Evolutionary conservation across 1,140 invertebrate species (phyloP), one percentile per base, ranked within the genome.

Genomic region (Hypothenemus hampei): DNA sequence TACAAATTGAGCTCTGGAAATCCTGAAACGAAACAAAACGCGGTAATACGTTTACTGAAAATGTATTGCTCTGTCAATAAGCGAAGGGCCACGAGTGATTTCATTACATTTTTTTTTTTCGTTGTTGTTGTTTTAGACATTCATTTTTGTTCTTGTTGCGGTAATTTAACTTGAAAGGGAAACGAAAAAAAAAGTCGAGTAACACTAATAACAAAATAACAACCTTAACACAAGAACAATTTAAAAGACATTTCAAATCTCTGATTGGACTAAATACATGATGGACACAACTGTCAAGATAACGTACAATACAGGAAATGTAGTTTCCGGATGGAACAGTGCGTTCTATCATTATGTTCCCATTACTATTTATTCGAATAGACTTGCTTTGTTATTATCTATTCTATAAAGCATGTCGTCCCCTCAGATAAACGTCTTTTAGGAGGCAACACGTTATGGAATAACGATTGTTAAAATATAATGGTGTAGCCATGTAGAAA

Each of bases 231-330:
- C 41, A 54, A 20, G 19, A 29, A 45, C 51, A 54, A 54, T 54
- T 54, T 35, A 54, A 54, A 54, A 45, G 31, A 16, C 31, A 54
- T 54, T 50, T 50, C 40, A 35, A 54, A 54, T 13, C 51, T 4
- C 40, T 19, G 26, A 45, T 54, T 45, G 39, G 13, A 29, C 39
- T 35, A 35, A 43, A 54, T 54, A 29, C 22, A 23, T 54, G 33
- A 54, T 46, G 40, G 51, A 35, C 51, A 26, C 20, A 39, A 46
- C 41, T 54, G 51, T 54, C 51, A 46, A 54, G 51, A 54, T 45
- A 54, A 43, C 20, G 23, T 52, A 43, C 40, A 26, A 39, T 54
- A 29, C 51, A 45, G 51, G 51, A 54, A 45, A 46, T 46, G 51
- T 45, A 33, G 40, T 54, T 45, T 54, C 51, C 51, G 51, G 51